phyloP scores from a whole-genome alignment of 2,113 vertebrate genomes.

The Fregetta grallaria region DNA sequence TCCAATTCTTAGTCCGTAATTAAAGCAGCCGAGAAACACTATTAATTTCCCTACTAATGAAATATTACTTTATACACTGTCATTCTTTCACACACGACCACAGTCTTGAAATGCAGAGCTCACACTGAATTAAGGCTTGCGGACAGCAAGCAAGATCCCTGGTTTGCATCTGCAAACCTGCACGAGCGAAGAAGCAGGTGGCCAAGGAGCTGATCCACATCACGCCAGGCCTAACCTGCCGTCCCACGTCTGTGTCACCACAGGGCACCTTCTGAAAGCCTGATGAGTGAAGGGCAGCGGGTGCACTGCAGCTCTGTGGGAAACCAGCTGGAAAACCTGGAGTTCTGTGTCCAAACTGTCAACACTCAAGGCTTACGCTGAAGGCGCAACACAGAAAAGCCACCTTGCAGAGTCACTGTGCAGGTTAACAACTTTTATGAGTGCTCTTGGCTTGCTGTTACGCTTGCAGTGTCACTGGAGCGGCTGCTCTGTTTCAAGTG shows the following conservation, averaged over 20 bases:
- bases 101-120: neutral
- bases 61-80: neutral
- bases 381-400: rapidly evolving
- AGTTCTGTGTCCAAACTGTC: too few species aligned
- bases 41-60: neutral
- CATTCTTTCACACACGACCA: neutral
- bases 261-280: neutral
- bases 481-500: neutral
- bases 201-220: neutral
- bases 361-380: too few species aligned
- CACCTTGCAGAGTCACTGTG: neutral
- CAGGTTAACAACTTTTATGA: too few species aligned
- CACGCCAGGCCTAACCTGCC: too few species aligned
- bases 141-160: neutral
- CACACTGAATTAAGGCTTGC: neutral
- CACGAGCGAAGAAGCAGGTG: rapidly evolving
- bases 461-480: neutral
- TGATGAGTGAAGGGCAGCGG: rapidly evolving
- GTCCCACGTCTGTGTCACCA: rapidly evolving
- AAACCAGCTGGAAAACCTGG: neutral
- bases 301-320: neutral
- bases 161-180: neutral
- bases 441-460: too few species aligned
- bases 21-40: neutral
- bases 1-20: neutral